A percentile compares a stretch with the other conserved stretches of the same genome.
These are phyloP conservation scores for Cheilosia impressa DNA, from an alignment of 2,888 invertebrate genomes.

Conservation along the genomic window DNA sequence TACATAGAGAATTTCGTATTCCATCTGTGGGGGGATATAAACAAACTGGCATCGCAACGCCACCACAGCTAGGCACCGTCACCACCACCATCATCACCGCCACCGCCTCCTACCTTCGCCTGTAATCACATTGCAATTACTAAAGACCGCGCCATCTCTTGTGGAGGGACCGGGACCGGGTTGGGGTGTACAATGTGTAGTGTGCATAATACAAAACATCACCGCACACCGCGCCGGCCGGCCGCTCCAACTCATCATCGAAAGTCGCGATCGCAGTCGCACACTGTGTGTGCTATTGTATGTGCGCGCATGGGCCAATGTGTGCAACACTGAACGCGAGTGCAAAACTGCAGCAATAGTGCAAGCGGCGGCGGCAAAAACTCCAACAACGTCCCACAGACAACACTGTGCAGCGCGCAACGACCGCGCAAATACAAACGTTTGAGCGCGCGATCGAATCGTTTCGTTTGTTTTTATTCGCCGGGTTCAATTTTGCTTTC, in stretches of 20 bases:
- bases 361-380: slow-evolving; percentile 51
- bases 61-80: background rate
- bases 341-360: slow-evolving; percentile 54
- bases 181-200: background rate
- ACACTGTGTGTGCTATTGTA: slow-evolving; percentile 38
- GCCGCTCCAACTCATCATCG: slow-evolving; percentile 27
- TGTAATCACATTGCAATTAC: slow-evolving; percentile 66
- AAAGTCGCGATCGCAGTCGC: background rate
- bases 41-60: slow-evolving; percentile 33
- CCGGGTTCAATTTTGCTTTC: slow-evolving; percentile 19
- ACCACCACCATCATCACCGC: background rate
- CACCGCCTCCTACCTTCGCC: slow-evolving; percentile 18
- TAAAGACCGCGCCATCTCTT: slow-evolving; percentile 56
- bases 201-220: slow-evolving; percentile 22
- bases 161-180: background rate
- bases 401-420: slow-evolving; percentile 64
- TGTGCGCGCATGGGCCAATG: slow-evolving; percentile 48
- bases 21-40: slow-evolving; percentile 26
- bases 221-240: background rate
- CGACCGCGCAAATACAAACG: slow-evolving; percentile 65
- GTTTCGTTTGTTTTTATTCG: slow-evolving; percentile 52
- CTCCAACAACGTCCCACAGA: slow-evolving; percentile 57
- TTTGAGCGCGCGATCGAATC: slow-evolving; percentile 59
- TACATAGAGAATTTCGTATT: background rate
- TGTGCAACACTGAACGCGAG: slow-evolving; percentile 48